Percentiles rank a stretch among this genome's conserved stretches.
phyloP scores from a whole-genome alignment of 1,140 invertebrate genomes.

The Physella acuta region DNA sequence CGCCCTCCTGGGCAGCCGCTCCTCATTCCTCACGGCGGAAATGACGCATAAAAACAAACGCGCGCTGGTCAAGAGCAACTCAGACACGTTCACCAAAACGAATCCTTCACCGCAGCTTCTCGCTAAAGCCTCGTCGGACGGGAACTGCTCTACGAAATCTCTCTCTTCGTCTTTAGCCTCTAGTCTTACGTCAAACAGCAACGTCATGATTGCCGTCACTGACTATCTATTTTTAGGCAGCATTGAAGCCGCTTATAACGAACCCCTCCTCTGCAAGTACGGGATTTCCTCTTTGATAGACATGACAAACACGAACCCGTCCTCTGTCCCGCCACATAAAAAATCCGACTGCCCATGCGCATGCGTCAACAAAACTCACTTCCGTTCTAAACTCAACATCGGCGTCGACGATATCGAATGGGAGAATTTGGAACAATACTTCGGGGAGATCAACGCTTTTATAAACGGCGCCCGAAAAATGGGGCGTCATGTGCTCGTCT shows the following conservation, averaged over 20 bases:
- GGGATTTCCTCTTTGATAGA: conserved; percentile 49
- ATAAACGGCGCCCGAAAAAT: conserved; percentile 46
- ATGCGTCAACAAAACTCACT: conserved; percentile 44
- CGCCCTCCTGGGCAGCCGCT: too few relatives aligned
- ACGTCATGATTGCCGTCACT: conserved; percentile 37
- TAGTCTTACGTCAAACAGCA: neutral
- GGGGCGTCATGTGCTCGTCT: conserved; percentile 43
- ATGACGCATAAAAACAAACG: neutral
- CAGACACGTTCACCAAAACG: conserved; percentile 21
- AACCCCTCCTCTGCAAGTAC: conserved; percentile 46
- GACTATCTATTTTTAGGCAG: conserved; percentile 50
- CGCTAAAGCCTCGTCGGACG: conserved; percentile 27
- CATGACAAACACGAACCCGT: conserved; percentile 44
- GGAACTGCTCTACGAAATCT: conserved; percentile 3
- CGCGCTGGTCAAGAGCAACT: conserved; percentile 27
- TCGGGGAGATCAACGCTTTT: conserved; percentile 51
- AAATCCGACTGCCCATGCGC: conserved; percentile 48
- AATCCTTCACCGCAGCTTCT: neutral
- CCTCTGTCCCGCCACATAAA: conserved; percentile 38
- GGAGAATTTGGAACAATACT: conserved; percentile 50
- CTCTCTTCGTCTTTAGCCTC: neutral
- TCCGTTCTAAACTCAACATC: conserved; percentile 48
- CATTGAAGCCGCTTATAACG: conserved; percentile 48
- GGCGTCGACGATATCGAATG: conserved; percentile 46
- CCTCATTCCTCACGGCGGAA: neutral